A percentile compares a stretch with the other conserved stretches of the same genome.
Evolutionary conservation across 2,113 vertebrate genomes (phyloP).

Genomic region (Nicator chloris): DNA sequence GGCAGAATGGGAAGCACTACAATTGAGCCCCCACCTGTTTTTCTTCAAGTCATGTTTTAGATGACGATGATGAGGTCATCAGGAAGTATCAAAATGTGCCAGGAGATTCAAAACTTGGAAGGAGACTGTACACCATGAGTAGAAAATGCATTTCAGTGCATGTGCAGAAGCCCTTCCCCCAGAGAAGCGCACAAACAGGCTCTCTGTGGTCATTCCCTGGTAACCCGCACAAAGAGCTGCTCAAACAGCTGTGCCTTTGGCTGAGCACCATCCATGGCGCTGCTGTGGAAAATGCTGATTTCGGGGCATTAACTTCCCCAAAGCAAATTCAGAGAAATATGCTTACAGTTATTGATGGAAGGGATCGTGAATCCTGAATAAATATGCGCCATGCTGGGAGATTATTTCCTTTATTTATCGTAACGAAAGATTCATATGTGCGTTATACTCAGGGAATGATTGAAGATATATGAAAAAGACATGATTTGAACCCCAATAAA

Average conservation of each 20-base stretch:
- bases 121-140: background rate
- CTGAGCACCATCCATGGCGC: background rate
- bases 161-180: background rate
- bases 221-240: conserved; percentile 34
- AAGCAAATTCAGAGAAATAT: background rate
- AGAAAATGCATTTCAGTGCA: conserved; percentile 25
- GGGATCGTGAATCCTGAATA: background rate
- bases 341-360: background rate
- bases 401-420: background rate
- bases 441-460: background rate
- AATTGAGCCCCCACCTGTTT: conserved; percentile 25
- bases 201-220: conserved; percentile 52
- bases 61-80: conserved; percentile 17
- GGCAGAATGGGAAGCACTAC: background rate
- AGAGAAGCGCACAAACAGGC: conserved; percentile 2
- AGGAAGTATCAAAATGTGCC: conserved; percentile 27
- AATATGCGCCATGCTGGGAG: background rate
- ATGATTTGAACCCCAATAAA: background rate
- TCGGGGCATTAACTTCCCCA: background rate
- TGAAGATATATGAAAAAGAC: background rate
- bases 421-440: background rate
- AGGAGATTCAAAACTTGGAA: conserved; percentile 44
- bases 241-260: conserved; percentile 44
- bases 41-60: conserved; percentile 24
- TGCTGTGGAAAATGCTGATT: background rate